phyloP scores from a whole-genome alignment of 2,888 invertebrate genomes.

The Pherbina coryleti region DNA sequence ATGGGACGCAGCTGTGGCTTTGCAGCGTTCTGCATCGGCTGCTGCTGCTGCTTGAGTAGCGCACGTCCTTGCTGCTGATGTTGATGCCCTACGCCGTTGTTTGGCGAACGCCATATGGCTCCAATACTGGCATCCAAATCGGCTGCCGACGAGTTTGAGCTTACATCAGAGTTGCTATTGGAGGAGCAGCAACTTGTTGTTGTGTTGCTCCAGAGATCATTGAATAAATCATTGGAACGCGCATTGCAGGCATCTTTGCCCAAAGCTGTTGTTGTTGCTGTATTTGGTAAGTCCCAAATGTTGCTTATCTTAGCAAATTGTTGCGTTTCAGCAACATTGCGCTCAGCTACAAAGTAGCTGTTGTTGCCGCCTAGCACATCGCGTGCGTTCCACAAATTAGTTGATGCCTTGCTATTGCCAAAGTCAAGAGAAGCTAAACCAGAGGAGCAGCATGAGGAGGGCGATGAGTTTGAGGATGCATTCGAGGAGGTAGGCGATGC shows the following conservation, averaged over 20 bases:
- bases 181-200: constrained; percentile 19
- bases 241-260: constrained; percentile 39
- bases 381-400: constrained; percentile 3
- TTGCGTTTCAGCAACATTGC: constrained; percentile 20
- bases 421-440: constrained; percentile 40
- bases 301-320: constrained; percentile 63
- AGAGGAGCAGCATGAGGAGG: constrained; percentile 55
- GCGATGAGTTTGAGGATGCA: constrained; percentile 56
- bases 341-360: constrained; percentile 38
- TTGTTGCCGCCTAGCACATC: constrained; percentile 41
- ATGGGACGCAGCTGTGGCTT: constrained; percentile 17
- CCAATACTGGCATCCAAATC: constrained; percentile 44
- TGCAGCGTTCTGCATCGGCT: background rate
- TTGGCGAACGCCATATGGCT: constrained; percentile 50
- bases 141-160: constrained; percentile 58
- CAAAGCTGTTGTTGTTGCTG: constrained; percentile 43
- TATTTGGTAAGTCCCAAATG: constrained; percentile 65
- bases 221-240: constrained; percentile 60
- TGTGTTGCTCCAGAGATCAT: constrained; percentile 63
- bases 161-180: constrained; percentile 54
- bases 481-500: constrained; percentile 57
- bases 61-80: constrained; percentile 38
- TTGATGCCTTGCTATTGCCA: background rate
- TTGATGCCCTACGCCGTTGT: constrained; percentile 33
- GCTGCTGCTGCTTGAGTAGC: constrained; percentile 42